A percentile compares a stretch with the other conserved stretches of the same genome.
These are phyloP conservation scores for Trichomalopsis sarcophagae DNA, from an alignment of 1,140 invertebrate species.

Conservation along the genomic window DNA sequence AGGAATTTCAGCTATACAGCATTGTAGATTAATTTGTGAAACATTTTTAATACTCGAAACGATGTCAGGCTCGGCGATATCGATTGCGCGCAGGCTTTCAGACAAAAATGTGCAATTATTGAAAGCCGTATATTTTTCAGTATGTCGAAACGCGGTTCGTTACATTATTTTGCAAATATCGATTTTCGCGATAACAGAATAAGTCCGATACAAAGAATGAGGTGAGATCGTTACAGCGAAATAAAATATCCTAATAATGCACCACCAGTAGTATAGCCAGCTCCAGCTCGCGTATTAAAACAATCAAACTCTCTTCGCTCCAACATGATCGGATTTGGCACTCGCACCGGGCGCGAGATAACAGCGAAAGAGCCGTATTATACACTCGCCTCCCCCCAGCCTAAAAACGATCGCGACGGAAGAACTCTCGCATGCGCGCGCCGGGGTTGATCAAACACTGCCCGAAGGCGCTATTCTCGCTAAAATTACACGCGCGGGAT, in stretches of 20 bases:
- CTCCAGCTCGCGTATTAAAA: neutral
- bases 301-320: slow-evolving; percentile 7
- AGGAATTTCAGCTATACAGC: too few relatives aligned
- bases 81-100: too few relatives aligned
- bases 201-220: neutral
- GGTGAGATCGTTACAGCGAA: neutral
- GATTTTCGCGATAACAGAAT: too few relatives aligned
- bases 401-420: neutral
- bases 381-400: neutral
- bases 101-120: too few relatives aligned
- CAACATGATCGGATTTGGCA: neutral
- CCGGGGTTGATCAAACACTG: slow-evolving; percentile 14
- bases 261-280: too few relatives aligned
- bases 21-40: too few relatives aligned
- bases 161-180: too few relatives aligned
- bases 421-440: neutral
- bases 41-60: too few relatives aligned
- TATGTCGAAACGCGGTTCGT: too few relatives aligned
- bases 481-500: slow-evolving; percentile 40
- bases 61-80: too few relatives aligned
- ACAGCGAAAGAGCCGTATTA: neutral
- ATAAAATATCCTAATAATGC: too few relatives aligned
- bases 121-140: too few relatives aligned
- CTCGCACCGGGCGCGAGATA: neutral
- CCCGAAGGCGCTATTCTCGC: slow-evolving; percentile 37